Evolutionary conservation across 1,140 invertebrate species (phyloP), one percentile per base, ranked within the genome.

Genomic region (Formica selysi): DNA sequence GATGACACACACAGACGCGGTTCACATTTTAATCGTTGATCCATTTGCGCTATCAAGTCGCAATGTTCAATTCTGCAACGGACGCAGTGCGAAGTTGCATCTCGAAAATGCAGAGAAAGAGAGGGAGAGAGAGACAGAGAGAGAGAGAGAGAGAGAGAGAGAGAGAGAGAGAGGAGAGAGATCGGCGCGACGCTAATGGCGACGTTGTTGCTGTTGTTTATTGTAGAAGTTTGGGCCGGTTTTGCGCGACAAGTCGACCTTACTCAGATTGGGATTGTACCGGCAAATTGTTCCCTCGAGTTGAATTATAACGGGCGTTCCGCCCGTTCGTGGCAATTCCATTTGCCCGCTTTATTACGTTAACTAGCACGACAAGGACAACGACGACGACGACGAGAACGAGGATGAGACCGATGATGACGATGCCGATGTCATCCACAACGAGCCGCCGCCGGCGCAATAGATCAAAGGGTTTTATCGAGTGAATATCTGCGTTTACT

Each of bases 231-330:
- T 92, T 88, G 64, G 68, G 76, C 76, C 84, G 83, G 78, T 89
- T 92, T 92, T 91, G 81, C 68, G 38, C 59, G 54, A 7, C 68
- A 62, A 57, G 26, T 41, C 80, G 87, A 89, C 85, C 90, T 87
- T 87, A 83, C 86, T 85, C 87, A 51, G 85, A 90, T 91, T 90
- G 85, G 87, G 80, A 91, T 91, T 86, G 90, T 73, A 67, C 90
- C 74, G 86, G 71, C 81, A 91, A 91, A 91, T 91, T 90, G 91
- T 91, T 84, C 85, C 80, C 89, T 26, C 67, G 80, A 90, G 86
- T 90, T 89, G 87, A 91, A 91, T 91, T 91, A 91, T n/a, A n/a
- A n/a, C n/a, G n/a, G n/a, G n/a, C n/a, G n/a, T n/a, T n/a, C n/a
- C n/a, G n/a, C n/a, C n/a, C n/a, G n/a, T n/a, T n/a, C n/a, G n/a